phyloP scores from a whole-genome alignment of 2,797 vertebrate genomes.

The Eptatretus atami region DNA sequence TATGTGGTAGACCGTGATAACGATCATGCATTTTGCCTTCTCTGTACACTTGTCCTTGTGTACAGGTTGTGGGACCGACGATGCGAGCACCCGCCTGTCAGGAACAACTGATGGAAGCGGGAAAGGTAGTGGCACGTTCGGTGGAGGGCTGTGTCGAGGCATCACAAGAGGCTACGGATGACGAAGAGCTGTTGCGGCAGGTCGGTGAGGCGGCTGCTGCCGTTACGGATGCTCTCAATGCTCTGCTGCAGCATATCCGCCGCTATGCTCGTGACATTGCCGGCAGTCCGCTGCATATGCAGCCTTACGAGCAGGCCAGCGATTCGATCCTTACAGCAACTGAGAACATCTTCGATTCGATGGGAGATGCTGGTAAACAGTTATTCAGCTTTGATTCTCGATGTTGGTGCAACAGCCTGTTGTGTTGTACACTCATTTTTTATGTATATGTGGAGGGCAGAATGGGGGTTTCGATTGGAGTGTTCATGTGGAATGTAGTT shows the following conservation, averaged over 20 bases:
- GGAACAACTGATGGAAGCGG: constrained; percentile 83
- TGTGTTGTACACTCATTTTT: too few species aligned
- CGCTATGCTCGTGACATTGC: constrained; percentile 79
- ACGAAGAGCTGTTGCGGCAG: constrained; percentile 58
- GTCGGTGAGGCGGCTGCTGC: constrained; percentile 46
- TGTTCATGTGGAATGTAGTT: too few species aligned
- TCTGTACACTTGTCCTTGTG: not conserved
- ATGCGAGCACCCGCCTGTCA: constrained; percentile 94
- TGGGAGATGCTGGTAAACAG: constrained; percentile 78
- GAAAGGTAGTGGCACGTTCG: constrained; percentile 80
- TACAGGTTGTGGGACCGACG: constrained; percentile 76
- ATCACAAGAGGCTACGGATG: constrained; percentile 53
- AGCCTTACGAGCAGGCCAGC: constrained; percentile 67
- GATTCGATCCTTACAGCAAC: constrained; percentile 99
- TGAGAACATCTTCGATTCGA: constrained; percentile 92
- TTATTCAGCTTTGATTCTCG: too few species aligned
- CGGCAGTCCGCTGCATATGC: constrained; percentile 25
- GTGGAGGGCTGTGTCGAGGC: constrained; percentile 72
- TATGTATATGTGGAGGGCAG: too few species aligned
- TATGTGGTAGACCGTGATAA: too few species aligned
- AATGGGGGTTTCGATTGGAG: too few species aligned
- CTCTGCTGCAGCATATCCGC: constrained; percentile 77
- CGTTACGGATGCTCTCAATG: constrained; percentile 66
- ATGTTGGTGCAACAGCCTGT: too few species aligned
- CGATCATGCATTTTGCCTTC: too few species aligned